Evolutionary conservation across 2,888 invertebrate genomes (phyloP), one percentile per base, ranked within the genome.

Genomic region (Tanytarsus gracilentus): DNA sequence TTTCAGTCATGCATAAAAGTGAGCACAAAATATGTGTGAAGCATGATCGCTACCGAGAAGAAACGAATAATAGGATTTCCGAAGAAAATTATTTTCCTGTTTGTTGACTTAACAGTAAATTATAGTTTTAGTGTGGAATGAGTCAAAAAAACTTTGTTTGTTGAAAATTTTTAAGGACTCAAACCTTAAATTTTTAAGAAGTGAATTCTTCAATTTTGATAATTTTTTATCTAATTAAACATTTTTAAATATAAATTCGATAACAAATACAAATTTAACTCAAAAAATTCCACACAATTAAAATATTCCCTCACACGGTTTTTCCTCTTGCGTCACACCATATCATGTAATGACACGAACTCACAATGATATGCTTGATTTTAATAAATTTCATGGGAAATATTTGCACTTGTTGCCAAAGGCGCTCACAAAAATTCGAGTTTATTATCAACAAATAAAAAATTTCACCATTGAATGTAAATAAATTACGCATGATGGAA

Each of bases 391-490:
- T 50, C 51, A 63, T 63, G 63, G 63, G 63, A 63, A 63, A 60
- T 40, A 25, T 61, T 52, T 61, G 55, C 63, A 63, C 63, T 63
- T 63, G 63, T 63, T 63, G 61, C 60, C 50, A 40, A n/a, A 30
- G 49, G 9, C 11, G 40, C 2, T 33, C n/a, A n/a, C 18, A 18
- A 56, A 59, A 50, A 60, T 36, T 52, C 23, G 39, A 49, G 36
- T 33, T 40, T 50, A n/a, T 40, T 11, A 36, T n/a, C 49, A 29
- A 48, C n/a, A n/a, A n/a, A n/a, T n/a, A n/a, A n/a, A n/a, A n/a
- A n/a, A n/a, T n/a, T n/a, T n/a, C n/a, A n/a, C n/a, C n/a, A 50
- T 33, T 29, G 21, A 11, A 14, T 48, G 27, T 18, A 58, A 58
- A 58, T 58, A 48, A 60, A 50, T 36, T 40, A 58, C 29, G 33